phyloP scores from a whole-genome alignment of 2,113 vertebrate species.

The Cyanoliseus patagonus region DNA sequence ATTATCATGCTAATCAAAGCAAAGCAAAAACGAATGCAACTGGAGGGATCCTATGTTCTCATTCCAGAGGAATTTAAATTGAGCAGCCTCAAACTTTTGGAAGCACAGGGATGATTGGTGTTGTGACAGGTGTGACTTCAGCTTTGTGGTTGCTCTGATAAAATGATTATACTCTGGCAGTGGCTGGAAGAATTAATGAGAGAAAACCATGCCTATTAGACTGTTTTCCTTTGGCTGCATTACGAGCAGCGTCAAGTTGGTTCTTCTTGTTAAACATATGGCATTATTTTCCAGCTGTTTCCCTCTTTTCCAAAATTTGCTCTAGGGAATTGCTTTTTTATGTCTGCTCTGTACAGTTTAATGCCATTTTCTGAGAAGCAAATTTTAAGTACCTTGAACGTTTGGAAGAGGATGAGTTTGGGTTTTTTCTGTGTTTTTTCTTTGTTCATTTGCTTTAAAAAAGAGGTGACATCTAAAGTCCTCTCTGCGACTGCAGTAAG shows the following conservation, averaged over 20 bases:
- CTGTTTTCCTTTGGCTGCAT: not conserved
- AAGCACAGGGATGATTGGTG: not conserved
- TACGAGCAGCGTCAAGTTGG: not conserved
- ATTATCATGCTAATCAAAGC: conserved; percentile 40
- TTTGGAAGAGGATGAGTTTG: not conserved
- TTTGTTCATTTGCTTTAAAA: not conserved
- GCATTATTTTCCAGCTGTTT: not conserved
- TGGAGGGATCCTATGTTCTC: conserved; percentile 27
- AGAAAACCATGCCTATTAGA: not conserved
- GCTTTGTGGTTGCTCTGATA: conserved; percentile 13
- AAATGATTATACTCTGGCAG: conserved; percentile 32
- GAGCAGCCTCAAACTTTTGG: conserved; percentile 5
- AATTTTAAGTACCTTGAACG: not conserved
- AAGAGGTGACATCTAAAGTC: not conserved
- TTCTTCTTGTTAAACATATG: not conserved
- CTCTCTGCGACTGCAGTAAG: not conserved
- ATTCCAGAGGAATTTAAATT: conserved; percentile 43
- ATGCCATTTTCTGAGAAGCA: not conserved
- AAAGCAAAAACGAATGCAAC: conserved; percentile 24
- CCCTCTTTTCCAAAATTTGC: not conserved
- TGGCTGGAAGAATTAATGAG: not conserved
- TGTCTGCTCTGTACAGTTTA: not conserved
- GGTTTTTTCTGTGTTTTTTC: not conserved
- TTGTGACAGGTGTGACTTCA: conserved; percentile 65
- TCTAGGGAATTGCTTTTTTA: not conserved